Base-by-base conservation (phyloP, 2,888 invertebrate species). In the Caenorhabditis wallacei region DNA sequence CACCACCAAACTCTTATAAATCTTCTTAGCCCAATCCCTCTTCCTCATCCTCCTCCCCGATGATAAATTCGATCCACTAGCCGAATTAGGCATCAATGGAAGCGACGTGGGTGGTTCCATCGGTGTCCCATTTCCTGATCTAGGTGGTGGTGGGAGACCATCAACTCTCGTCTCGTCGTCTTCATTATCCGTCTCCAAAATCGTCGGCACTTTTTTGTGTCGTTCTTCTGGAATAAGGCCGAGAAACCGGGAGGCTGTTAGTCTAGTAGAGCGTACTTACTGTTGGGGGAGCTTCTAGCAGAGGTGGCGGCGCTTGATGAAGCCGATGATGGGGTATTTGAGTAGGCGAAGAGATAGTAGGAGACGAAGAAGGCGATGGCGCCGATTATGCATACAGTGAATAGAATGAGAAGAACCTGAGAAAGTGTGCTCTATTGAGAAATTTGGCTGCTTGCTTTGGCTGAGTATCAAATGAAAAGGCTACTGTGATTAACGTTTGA, bases 11-110 rank as follows among this genome's bases (percentile, higher is more conserved):
- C 88, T 88, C 40, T 83, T 86, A 61, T 86, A 88, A 48, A 86
- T 80, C 64, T 88, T 87, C 57, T 84, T 85, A 10, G 87, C 87
- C 88, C 88, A 88, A 64, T 88, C 88, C 43, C 88, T 64, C 66
- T 88, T 88, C 22, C 88, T 78, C 87, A 87, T 88, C 88, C 43
- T 87, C 59, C 66, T 88, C 87, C 22, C 88, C 74, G 86, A 87
- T 88, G 78, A 43, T 1, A 63, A n/a, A 22, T 69, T 69, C 7
- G 69, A 53, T 46, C 61, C 61, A 35, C 51, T 56, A 7, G 37
- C 16, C 18, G 78, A 61, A 18, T 61, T 78, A 8, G 18, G 43
- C 61, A 70, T 61, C 24, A 78, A 40, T 1, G 54, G 61, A 11
- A 66, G 68, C 0, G 78, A 56, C 1, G 16, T 24, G 46, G 46